Conservation (phyloP, 2,113 vertebrate genomes). For the Pangasianodon gigas region DNA sequence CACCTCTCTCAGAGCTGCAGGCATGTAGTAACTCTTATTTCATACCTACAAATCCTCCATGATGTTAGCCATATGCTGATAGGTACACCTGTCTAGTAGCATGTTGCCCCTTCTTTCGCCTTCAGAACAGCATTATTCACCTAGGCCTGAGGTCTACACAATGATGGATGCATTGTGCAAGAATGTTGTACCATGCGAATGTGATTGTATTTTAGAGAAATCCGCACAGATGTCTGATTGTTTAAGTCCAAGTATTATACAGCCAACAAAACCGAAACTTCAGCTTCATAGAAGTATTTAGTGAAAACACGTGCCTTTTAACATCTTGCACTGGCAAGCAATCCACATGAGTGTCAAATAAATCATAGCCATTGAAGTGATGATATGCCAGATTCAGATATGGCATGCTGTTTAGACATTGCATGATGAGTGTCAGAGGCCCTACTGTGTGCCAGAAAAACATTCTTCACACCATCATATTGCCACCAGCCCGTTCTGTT, state of each 20-base stretch:
- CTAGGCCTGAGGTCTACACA: not conserved
- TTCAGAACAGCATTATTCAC: not conserved
- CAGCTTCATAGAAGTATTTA: not conserved
- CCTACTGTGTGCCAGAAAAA: not conserved
- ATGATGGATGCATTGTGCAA: not conserved
- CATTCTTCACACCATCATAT: not conserved
- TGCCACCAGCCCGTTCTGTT: not conserved
- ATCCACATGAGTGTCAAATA: not conserved
- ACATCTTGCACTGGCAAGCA: not conserved
- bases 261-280: not conserved
- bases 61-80: not conserved
- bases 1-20: slow-evolving; percentile 94
- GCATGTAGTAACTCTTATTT: slow-evolving; percentile 64
- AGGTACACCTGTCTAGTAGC: not conserved
- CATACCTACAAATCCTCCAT: not conserved
- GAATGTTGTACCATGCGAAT: not conserved
- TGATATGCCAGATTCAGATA: not conserved
- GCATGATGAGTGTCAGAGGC: not conserved
- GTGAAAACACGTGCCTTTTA: not conserved
- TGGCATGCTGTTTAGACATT: not conserved
- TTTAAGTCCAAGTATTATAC: not conserved
- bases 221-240: not conserved
- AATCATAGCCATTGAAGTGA: not conserved
- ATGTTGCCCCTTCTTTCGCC: not conserved
- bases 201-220: not conserved